Evolutionary conservation across 2,888 invertebrate genomes (phyloP), one percentile per base, ranked within the genome.

Genomic region (Helleia helle): DNA sequence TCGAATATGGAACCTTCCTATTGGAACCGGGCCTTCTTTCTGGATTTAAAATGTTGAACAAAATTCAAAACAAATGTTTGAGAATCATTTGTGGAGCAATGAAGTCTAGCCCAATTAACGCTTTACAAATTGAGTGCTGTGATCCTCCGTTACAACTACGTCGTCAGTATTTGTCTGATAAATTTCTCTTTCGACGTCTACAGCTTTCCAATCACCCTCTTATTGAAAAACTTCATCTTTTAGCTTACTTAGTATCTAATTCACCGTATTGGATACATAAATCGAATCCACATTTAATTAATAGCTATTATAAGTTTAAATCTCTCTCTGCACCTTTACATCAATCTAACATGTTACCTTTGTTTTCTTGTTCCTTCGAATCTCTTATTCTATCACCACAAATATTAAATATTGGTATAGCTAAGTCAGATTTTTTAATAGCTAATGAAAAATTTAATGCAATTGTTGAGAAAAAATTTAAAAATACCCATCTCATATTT

Each of bases 381-480:
- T 12, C 28, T n/a, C 28, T 28, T 8, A 8, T 13, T 13, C 28
- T 28, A 2, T n/a, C n/a, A n/a, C n/a, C n/a, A n/a, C n/a, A n/a
- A n/a, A n/a, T n/a, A n/a, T n/a, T n/a, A n/a, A n/a, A n/a, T n/a
- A n/a, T n/a, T n/a, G n/a, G n/a, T n/a, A n/a, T n/a, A n/a, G n/a
- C n/a, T n/a, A n/a, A n/a, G n/a, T n/a, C n/a, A n/a, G n/a, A n/a
- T n/a, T n/a, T n/a, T n/a, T n/a, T n/a, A n/a, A n/a, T n/a, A n/a
- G n/a, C n/a, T n/a, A n/a, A n/a, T n/a, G n/a, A n/a, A n/a, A n/a
- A n/a, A n/a, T n/a, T n/a, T n/a, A n/a, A n/a, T n/a, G n/a, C n/a
- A n/a, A n/a, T n/a, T n/a, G n/a, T n/a, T n/a, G n/a, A n/a, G 15
- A 30, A 30, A 15, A 14, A 30, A 15, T 30, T 30, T n/a, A 30